These are phyloP conservation scores for Halocynthia roretzi DNA, from an alignment of 23 tunicate genomes.

Conservation along the genomic window DNA sequence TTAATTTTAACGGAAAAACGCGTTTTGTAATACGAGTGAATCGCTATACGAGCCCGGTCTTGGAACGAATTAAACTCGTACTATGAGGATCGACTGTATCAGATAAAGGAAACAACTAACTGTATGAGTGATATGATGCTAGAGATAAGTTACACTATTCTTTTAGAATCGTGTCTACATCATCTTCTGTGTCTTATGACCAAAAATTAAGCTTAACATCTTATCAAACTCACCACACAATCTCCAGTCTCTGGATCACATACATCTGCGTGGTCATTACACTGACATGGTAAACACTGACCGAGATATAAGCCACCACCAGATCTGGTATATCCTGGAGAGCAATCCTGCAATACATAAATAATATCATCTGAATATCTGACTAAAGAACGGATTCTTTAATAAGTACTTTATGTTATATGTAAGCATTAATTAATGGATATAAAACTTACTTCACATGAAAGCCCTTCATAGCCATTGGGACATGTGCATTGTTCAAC, in stretches of 20 bases:
- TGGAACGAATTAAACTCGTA: too few relatives aligned
- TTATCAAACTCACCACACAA: slow-evolving; percentile 43
- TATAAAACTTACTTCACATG: slow-evolving; percentile 71
- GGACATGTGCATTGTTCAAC: slow-evolving; percentile 97
- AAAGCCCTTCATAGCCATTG: slow-evolving; percentile 89
- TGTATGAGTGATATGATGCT: too few relatives aligned
- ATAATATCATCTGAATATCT: not conserved
- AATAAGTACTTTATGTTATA: not conserved
- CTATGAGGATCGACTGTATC: too few relatives aligned
- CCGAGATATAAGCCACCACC: slow-evolving; percentile 66
- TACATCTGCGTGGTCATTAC: slow-evolving; percentile 56
- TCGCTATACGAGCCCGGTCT: too few relatives aligned
- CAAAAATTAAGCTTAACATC: too few relatives aligned
- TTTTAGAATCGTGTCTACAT: too few relatives aligned
- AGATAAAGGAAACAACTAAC: too few relatives aligned
- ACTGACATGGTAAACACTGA: slow-evolving; percentile 64
- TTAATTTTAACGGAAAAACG: too few relatives aligned
- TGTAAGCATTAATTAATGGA: not conserved
- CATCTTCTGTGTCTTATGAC: too few relatives aligned
- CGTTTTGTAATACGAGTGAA: too few relatives aligned
- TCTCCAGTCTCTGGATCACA: slow-evolving; percentile 79
- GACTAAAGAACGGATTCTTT: too few relatives aligned
- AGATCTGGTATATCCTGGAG: slow-evolving; percentile 72
- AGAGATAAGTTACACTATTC: too few relatives aligned
- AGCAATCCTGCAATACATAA: slow-evolving; percentile 53